These are phyloP conservation scores for Globicephala melas DNA, from an alignment of 2,113 vertebrate species.

Conservation along the genomic window DNA sequence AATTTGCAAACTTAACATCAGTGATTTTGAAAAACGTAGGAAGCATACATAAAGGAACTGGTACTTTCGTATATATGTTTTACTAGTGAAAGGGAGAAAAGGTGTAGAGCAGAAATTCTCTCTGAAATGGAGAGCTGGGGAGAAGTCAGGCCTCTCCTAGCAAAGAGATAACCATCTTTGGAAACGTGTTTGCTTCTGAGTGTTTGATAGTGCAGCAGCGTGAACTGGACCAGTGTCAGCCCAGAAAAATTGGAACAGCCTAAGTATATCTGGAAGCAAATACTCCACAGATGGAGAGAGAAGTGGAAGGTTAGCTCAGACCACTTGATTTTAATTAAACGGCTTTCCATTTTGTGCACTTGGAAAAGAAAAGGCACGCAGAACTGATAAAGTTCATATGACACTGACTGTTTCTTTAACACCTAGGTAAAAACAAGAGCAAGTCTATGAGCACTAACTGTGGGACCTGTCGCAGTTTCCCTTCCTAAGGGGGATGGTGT, in stretches of 20 bases:
- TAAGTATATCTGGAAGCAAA: conserved; percentile 67
- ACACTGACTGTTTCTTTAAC: not conserved
- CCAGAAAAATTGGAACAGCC: conserved; percentile 48
- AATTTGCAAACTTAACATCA: not conserved
- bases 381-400: conserved; percentile 21
- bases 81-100: not conserved
- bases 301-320: conserved; percentile 68
- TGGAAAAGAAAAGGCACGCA: conserved; percentile 64
- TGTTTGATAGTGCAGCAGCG: not conserved
- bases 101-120: not conserved
- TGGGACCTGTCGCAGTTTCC: not conserved
- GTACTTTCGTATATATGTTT: not conserved
- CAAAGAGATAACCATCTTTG: not conserved
- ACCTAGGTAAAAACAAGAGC: not conserved
- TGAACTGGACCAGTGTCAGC: conserved; percentile 57
- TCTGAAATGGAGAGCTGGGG: not conserved
- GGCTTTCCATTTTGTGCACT: conserved; percentile 57
- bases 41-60: not conserved
- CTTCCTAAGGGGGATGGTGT: not conserved
- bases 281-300: conserved; percentile 72
- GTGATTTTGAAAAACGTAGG: not conserved
- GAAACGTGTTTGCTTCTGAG: not conserved
- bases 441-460: not conserved
- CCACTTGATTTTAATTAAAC: conserved; percentile 76
- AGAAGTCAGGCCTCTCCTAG: not conserved